Evolutionary conservation across 2,888 invertebrate species (phyloP).

Genomic region (Platypus cylindrus): DNA sequence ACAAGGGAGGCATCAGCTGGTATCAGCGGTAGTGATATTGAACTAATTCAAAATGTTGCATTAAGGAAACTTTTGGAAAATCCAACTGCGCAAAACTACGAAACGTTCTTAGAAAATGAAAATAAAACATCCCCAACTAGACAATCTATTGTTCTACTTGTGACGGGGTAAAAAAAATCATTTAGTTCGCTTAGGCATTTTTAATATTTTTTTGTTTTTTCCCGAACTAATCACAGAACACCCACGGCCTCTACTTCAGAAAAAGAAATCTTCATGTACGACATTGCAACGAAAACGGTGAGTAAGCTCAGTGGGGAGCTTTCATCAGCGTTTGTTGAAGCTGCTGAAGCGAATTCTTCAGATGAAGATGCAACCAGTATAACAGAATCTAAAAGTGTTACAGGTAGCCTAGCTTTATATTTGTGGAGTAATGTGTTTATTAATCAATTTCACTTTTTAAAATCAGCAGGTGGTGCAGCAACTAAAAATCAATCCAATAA

Average conservation of each 20-base stretch:
- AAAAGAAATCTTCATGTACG: conserved; percentile 81
- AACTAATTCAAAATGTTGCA: conserved; percentile 44
- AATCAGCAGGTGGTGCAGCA: no score
- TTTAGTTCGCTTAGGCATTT: background rate
- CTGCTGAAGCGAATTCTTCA: conserved; percentile 69
- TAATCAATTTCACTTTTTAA: no score
- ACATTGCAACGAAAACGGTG: conserved; percentile 58
- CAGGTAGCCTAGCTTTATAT: no score
- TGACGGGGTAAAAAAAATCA: conserved; percentile 57
- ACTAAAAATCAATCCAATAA: no score
- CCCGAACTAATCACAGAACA: background rate
- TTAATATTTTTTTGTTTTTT: background rate
- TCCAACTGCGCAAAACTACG: conserved; percentile 65
- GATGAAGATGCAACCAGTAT: conserved; percentile 13
- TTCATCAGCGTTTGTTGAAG: conserved; percentile 73
- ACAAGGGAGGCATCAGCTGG: conserved; percentile 43
- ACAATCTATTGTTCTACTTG: conserved; percentile 71
- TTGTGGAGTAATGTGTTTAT: no score
- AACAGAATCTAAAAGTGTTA: no score
- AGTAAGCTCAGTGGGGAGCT: conserved; percentile 70
- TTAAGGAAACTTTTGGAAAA: conserved; percentile 63
- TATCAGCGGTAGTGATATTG: conserved; percentile 25
- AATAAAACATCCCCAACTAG: conserved; percentile 58
- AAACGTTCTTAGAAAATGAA: conserved; percentile 68
- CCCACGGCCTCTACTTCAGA: conserved; percentile 39